Percentiles rank a stretch among this genome's conserved stretches.
Conservation (phyloP, 1,140 invertebrate species). For the Lasaia peninsularis region DNA sequence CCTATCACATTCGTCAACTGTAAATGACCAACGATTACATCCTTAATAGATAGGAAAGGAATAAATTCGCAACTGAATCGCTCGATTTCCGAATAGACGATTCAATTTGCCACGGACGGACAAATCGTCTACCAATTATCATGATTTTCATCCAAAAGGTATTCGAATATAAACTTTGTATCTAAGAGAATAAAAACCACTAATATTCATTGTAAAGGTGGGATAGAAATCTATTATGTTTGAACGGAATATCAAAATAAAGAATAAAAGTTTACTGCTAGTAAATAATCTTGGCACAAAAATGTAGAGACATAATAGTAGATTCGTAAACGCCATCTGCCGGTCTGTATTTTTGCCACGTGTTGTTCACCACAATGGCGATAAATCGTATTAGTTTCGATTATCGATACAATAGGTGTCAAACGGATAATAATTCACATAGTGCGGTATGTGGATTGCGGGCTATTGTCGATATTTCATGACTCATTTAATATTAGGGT, state of each 20-base stretch:
- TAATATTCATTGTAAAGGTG: conserved; percentile 22
- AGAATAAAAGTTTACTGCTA: conserved; percentile 29
- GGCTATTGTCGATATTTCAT: conserved; percentile 7
- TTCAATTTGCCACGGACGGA: conserved; percentile 63
- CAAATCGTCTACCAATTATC: conserved; percentile 41
- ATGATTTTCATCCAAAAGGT: neutral
- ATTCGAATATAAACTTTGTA: conserved; percentile 15
- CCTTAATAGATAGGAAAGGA: conserved; percentile 60
- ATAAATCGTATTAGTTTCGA: conserved; percentile 59
- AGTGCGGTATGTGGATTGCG: conserved; percentile 33
- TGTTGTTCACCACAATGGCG: conserved; percentile 45
- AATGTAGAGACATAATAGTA: conserved; percentile 37
- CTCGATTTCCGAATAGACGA: conserved; percentile 67
- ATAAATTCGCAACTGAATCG: conserved; percentile 63
- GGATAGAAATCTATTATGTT: conserved; percentile 41
- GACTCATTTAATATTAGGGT: conserved; percentile 7
- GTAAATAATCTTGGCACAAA: conserved; percentile 35
- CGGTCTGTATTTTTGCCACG: conserved; percentile 49
- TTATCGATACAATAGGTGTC: conserved; percentile 60
- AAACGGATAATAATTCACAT: conserved; percentile 55
- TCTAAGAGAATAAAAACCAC: neutral
- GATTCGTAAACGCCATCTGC: conserved; percentile 52
- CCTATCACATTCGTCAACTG: conserved; percentile 23
- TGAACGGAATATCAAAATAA: conserved; percentile 48
- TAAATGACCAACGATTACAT: conserved; percentile 50